Evolutionary conservation across 2,113 vertebrate genomes (phyloP).

Genomic region (Smithornis capensis): DNA sequence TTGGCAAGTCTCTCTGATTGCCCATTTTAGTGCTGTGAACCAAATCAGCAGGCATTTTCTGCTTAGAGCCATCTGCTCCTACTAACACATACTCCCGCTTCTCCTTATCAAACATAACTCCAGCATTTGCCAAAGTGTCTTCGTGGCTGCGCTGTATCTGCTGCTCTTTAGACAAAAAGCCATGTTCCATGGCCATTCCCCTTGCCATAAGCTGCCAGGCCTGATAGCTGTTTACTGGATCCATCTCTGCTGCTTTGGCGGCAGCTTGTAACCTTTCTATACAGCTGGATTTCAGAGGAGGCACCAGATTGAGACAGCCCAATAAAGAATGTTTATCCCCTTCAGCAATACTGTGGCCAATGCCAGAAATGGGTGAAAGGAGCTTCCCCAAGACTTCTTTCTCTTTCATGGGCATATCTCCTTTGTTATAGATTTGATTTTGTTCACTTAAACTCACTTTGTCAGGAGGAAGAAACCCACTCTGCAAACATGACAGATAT

Average conservation of each 20-base stretch:
- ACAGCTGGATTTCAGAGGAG: slow-evolving; percentile 97
- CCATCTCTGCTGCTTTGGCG: slow-evolving; percentile 97
- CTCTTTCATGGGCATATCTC: slow-evolving; percentile 91
- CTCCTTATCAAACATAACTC: slow-evolving; percentile 90
- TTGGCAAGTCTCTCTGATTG: slow-evolving; percentile 83
- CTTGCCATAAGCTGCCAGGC: slow-evolving; percentile 99
- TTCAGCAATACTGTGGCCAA: slow-evolving; percentile 86
- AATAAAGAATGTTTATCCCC: slow-evolving; percentile 95
- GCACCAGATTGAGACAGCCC: slow-evolving; percentile 94
- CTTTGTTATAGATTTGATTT: slow-evolving; percentile 88
- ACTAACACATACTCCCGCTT: slow-evolving; percentile 92
- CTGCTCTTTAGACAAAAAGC: slow-evolving; percentile 95
- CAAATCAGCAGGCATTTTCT: slow-evolving; percentile 90
- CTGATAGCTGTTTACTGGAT: slow-evolving; percentile 97
- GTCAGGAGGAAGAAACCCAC: slow-evolving; percentile 91
- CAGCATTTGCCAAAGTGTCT: slow-evolving; percentile 83
- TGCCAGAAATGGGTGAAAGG: slow-evolving; percentile 85
- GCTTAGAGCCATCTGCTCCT: slow-evolving; percentile 89
- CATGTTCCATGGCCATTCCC: slow-evolving; percentile 94
- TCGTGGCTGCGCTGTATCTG: slow-evolving; percentile 87
- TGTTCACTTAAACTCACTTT: slow-evolving; percentile 89
- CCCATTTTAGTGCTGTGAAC: slow-evolving; percentile 88
- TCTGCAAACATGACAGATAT: slow-evolving; percentile 95
- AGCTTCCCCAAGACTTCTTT: slow-evolving; percentile 96
- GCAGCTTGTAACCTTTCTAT: slow-evolving; percentile 96